Evolutionary conservation across 1,140 invertebrate species (phyloP).

Genomic region (Meloidogyne floridensis): DNA sequence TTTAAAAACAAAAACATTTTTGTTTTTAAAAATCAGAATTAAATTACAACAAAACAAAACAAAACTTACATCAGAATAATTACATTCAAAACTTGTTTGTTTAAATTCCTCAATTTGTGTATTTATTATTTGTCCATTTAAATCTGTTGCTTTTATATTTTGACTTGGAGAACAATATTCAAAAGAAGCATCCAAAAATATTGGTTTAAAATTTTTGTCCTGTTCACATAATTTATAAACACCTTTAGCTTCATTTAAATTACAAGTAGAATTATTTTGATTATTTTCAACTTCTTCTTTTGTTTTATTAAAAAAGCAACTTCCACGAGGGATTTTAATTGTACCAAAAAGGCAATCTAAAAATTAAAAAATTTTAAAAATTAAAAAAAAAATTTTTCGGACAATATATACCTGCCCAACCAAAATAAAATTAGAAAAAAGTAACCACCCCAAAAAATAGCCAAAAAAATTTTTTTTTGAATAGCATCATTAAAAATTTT

Average conservation of each 20-base stretch:
- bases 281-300: background rate
- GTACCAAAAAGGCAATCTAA: background rate
- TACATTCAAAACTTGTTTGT: background rate
- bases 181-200: background rate
- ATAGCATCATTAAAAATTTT: too few species aligned
- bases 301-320: constrained; percentile 1
- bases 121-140: background rate
- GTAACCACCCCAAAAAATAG: too few species aligned
- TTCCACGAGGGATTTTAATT: background rate
- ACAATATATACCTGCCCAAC: too few species aligned
- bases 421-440: too few species aligned
- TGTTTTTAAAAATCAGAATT: background rate
- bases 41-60: background rate
- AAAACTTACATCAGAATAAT: background rate
- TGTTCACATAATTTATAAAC: constrained; percentile 1
- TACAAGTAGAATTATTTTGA: background rate
- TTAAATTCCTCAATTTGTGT: background rate
- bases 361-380: background rate
- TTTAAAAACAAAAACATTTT: background rate
- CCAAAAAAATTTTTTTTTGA: too few species aligned
- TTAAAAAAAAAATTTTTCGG: background rate
- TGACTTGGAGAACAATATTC: background rate
- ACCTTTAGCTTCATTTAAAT: background rate
- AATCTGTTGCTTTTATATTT: background rate
- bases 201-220: background rate